Conservation (phyloP, 2,888 invertebrate species). For the Coenonympha glycerion region DNA sequence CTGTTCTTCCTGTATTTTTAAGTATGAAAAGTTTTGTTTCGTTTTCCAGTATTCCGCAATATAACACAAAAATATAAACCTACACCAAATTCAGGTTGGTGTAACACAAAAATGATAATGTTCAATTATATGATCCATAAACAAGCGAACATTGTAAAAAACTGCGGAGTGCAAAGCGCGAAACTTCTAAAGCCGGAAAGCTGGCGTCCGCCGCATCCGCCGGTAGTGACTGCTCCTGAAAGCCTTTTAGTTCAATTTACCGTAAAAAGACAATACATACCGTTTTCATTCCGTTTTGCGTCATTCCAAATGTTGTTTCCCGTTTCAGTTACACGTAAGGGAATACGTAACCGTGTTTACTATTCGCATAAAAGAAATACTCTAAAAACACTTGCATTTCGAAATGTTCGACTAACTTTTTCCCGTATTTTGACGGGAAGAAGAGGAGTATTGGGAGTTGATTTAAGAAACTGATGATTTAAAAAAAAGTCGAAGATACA, state of each 20-base stretch:
- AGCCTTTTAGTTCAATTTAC: constrained; percentile 72
- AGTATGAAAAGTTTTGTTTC: too few relatives aligned
- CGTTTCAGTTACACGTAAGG: constrained; percentile 1
- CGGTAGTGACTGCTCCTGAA: constrained; percentile 55
- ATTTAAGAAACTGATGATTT: too few relatives aligned
- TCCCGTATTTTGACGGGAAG: too few relatives aligned
- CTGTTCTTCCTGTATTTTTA: too few relatives aligned
- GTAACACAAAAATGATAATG: constrained; percentile 5
- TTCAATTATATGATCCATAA: constrained; percentile 32
- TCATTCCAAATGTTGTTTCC: constrained; percentile 39
- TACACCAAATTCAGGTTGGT: neutral
- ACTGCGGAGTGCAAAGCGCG: constrained; percentile 50
- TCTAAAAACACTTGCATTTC: too few relatives aligned
- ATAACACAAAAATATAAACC: too few relatives aligned
- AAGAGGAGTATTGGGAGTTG: too few relatives aligned
- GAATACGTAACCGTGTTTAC: constrained; percentile 1
- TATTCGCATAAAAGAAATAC: too few relatives aligned
- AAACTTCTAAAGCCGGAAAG: constrained; percentile 55
- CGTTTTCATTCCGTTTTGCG: constrained; percentile 49
- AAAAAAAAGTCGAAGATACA: too few relatives aligned
- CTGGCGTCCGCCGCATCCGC: constrained; percentile 60
- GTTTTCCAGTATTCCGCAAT: too few relatives aligned
- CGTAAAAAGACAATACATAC: constrained; percentile 53
- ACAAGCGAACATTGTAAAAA: constrained; percentile 44
- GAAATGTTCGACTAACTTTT: too few relatives aligned